Evolutionary conservation across 2,113 vertebrate species (phyloP), one percentile per base, ranked within the genome.

Genomic region (Psittacula cyanocephala): DNA sequence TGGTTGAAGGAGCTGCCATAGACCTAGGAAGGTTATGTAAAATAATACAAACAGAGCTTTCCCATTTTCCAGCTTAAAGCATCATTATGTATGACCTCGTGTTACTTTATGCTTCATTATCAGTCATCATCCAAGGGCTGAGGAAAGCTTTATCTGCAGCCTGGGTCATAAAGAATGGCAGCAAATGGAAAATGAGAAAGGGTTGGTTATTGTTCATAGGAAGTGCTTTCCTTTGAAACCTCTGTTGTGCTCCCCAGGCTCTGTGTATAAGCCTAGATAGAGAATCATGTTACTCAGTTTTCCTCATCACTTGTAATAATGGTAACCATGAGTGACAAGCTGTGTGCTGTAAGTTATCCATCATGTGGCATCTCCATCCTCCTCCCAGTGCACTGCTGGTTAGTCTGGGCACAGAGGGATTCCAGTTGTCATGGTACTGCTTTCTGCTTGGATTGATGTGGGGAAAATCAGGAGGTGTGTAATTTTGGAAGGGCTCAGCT

Each of bases 371-470:
- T n/a, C 76, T 29, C 59, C 12, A 3, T 39, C 44, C 84, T 59
- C 28, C 70, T 55, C n/a, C 67, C 39, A 0, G 1, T 5, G 52
- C 75, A 1, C 39, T 0, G 1, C 59, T 67, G 91, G 35, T 13
- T 13, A 35, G 17, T 25, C 39, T 29, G 41, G 62, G 76, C 71
- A 17, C 70, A 31, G 6, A 0, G 25, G 0, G 39, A 10, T 6
- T 3, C 70, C 69, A 17, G 60, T 8, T 17, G 33, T 10, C 16
- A 39, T 5, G 55, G 24, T 11, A 3, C 82, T 46, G 71, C 19
- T 37, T 64, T 13, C 52, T 68, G 65, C 74, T 46, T 4, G n/a
- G 59, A 7, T 8, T 5, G 33, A 37, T 53, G 6, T 2, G 14
- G 19, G 43, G 33, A 37, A 52, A 15, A 19, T 4, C 35, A 3